A percentile compares a stretch with the other conserved stretches of the same genome.
Evolutionary conservation across 30 jellyfish, hydroid and myxozoan species (phyloP).

Genomic region (Turritopsis dohrnii): DNA sequence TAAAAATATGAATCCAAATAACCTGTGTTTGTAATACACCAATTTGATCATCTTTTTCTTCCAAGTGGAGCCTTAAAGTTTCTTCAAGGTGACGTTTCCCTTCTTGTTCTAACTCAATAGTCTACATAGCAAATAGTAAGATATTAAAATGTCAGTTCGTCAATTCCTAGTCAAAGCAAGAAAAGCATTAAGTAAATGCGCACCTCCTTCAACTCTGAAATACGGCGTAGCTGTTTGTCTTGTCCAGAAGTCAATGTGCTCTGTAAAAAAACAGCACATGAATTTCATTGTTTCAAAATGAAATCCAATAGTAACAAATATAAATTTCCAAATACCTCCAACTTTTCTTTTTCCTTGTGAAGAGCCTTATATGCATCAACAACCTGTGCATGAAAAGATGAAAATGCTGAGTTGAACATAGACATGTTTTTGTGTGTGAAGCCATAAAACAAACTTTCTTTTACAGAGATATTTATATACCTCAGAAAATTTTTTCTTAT

Average conservation of each 20-base stretch:
- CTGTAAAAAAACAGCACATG: slow-evolving; percentile 20
- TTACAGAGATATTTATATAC: no score
- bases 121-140: slow-evolving; percentile 25
- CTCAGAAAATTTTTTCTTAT: slow-evolving; percentile 74
- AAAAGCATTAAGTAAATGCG: neutral
- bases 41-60: slow-evolving; percentile 84
- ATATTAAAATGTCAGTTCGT: neutral
- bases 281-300: neutral
- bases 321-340: slow-evolving; percentile 49
- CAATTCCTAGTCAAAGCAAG: neutral
- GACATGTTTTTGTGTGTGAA: no score
- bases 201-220: slow-evolving; percentile 85
- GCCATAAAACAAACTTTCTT: no score
- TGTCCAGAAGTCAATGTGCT: slow-evolving; percentile 71
- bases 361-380: slow-evolving; percentile 89
- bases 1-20: neutral
- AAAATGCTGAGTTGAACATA: neutral
- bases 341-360: slow-evolving; percentile 88
- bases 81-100: slow-evolving; percentile 96
- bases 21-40: slow-evolving; percentile 87
- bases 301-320: no score
- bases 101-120: slow-evolving; percentile 80
- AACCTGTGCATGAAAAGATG: slow-evolving; percentile 38
- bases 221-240: slow-evolving; percentile 82
- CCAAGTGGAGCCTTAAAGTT: slow-evolving; percentile 65